These are phyloP conservation scores for Zoroaster sp. DNA, from an alignment of 53 echinoderm and acorn worm genomes.

Conservation along the genomic window DNA sequence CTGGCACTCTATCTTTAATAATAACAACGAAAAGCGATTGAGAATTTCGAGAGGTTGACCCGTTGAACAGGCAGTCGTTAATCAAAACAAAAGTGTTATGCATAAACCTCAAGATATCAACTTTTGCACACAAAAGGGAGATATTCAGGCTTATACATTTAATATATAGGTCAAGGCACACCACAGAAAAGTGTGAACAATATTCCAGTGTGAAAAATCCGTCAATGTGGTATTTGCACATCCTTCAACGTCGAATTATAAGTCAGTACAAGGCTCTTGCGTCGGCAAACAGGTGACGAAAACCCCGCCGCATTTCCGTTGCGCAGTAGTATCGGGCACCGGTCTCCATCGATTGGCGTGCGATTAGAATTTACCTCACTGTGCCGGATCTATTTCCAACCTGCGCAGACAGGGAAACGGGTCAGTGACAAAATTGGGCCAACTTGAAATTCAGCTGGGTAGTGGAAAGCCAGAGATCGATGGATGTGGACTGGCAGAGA, in stretches of 20 bases:
- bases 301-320: conserved; percentile 28
- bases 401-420: conserved; percentile 8
- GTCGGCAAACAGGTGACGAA: conserved; percentile 43
- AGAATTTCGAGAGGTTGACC: no score
- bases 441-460: conserved; percentile 39
- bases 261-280: neutral
- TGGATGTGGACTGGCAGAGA: neutral
- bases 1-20: no score
- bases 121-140: no score
- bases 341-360: conserved; percentile 1
- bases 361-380: conserved; percentile 32
- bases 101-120: no score
- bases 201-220: no score
- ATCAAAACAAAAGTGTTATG: no score
- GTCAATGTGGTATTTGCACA: neutral
- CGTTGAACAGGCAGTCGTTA: no score
- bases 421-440: conserved; percentile 51
- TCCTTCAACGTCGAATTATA: neutral
- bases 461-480: neutral
- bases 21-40: no score
- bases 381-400: conserved; percentile 10
- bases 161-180: no score
- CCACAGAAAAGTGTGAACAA: no score
- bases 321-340: neutral
- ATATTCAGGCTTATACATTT: no score